Conservation (phyloP, 2,888 invertebrate species). For the Pocota personata region DNA sequence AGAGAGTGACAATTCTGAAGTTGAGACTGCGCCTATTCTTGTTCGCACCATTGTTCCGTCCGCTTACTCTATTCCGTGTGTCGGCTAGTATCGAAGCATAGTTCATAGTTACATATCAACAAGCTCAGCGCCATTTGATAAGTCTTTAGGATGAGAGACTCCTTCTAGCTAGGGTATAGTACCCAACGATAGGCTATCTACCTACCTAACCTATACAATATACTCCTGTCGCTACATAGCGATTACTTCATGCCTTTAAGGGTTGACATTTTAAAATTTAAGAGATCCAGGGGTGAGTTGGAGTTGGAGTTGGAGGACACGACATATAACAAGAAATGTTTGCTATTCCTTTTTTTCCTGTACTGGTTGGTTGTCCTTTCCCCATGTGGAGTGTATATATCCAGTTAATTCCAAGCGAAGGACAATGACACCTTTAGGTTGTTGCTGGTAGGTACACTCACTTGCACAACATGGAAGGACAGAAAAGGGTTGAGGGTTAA, state of each 20-base stretch:
- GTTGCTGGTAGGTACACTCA: constrained; percentile 19
- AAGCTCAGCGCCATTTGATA: constrained; percentile 43
- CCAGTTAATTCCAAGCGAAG: constrained; percentile 57
- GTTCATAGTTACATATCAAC: constrained; percentile 34
- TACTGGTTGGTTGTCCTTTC: constrained; percentile 19
- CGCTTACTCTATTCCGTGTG: neutral
- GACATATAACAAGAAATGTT: constrained; percentile 18
- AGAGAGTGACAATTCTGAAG: no score
- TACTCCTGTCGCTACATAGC: neutral
- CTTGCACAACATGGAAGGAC: constrained; percentile 9
- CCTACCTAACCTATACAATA: neutral
- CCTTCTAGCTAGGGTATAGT: neutral
- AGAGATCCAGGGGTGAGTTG: constrained; percentile 22
- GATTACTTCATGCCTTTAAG: constrained; percentile 25
- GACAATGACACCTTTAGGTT: constrained; percentile 66
- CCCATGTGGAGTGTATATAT: constrained; percentile 43
- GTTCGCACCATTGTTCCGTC: neutral
- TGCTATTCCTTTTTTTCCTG: constrained; percentile 9
- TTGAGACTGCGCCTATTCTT: neutral
- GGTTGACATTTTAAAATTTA: constrained; percentile 43
- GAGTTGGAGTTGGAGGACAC: neutral
- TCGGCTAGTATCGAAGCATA: neutral
- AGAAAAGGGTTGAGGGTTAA: constrained; percentile 61
- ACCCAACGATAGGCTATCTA: constrained; percentile 14
- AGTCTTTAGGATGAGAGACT: neutral